Base-by-base conservation (phyloP, 2,797 vertebrate species). In the Bradypodion pumilum region DNA sequence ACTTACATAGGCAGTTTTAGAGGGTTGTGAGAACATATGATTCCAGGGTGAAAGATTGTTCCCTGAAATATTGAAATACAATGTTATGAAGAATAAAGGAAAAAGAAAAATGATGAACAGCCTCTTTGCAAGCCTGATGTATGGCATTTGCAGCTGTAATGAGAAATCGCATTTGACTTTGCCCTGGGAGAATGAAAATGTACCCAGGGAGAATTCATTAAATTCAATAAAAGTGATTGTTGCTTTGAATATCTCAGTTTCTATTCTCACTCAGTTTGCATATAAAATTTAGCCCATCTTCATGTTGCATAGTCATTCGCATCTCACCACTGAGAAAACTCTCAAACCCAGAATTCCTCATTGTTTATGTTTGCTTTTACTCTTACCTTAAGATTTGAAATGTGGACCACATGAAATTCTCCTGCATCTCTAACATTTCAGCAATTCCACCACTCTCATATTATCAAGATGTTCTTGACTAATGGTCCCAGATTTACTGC, bases 161-260 rank as follows among this genome's bases (percentile, higher is more conserved):
- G 65, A 85, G 40, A 81, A 81, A 76, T 76, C 27, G 37, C 44
- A 63, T 81, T 81, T 81, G 73, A 81, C 66, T 81, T 76, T 76
- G 65, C 84, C 73, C 69, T 85, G 37, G 60, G 77, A 85, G 77
- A 79, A 84, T 84, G 65, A 84, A 79, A 84, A 63, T 78, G 76
- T 78, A 84, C 35, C 59, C 78, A 69, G 15, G 62, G 78, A 85
- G 63, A 81, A 77, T 81, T 76, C 76, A 79, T 84, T 84, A 79
- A 74, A 70, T 75, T 76, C 62, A 85, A 85, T 85, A 85, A 76
- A 85, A 49, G 78, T 76, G 66, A 81, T 81, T 76, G 74, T 85
- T 81, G 84, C 78, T 81, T 85, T 81, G 73, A 76, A 85, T 81
- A 68, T 2, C 42, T 81, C 12, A 5, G n/a, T 70, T 52, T 63